phyloP scores from a whole-genome alignment of 2,113 vertebrate genomes.

The Zootoca vivipara region DNA sequence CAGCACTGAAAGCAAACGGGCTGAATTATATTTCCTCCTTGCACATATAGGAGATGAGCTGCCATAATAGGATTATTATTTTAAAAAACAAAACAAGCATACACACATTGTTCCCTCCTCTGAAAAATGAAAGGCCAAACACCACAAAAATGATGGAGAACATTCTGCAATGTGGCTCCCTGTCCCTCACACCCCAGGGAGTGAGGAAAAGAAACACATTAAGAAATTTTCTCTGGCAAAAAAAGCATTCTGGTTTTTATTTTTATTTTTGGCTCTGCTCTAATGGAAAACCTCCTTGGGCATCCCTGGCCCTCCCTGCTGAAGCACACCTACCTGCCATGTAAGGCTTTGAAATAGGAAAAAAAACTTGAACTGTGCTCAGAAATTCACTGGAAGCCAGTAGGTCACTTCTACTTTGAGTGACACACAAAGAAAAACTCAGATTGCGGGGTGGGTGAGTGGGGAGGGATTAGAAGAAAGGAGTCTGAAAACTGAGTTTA shows the following conservation, averaged over 20 bases:
- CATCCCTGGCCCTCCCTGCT: not conserved
- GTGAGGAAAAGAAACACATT: not conserved
- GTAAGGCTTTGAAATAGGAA: not conserved
- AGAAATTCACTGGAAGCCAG: not conserved
- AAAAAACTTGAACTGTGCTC: not conserved
- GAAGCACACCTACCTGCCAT: not conserved
- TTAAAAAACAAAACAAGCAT: not conserved
- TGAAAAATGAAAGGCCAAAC: not conserved
- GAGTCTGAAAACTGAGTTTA: not conserved
- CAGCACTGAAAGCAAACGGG: not conserved
- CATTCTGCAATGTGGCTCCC: no score
- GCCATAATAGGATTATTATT: not conserved
- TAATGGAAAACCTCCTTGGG: not conserved
- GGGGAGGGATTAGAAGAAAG: not conserved
- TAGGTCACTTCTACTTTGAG: not conserved
- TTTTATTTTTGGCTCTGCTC: not conserved
- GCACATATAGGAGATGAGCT: not conserved
- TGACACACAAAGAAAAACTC: not conserved
- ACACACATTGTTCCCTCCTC: not conserved
- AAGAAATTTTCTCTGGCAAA: not conserved
- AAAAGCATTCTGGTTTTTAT: not conserved
- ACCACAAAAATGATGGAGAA: not conserved
- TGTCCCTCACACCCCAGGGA: not conserved
- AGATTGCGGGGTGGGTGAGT: not conserved
- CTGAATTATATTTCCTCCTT: not conserved